These are phyloP conservation scores for Agrochola lota DNA, from an alignment of 2,888 invertebrate genomes.

Conservation along the genomic window DNA sequence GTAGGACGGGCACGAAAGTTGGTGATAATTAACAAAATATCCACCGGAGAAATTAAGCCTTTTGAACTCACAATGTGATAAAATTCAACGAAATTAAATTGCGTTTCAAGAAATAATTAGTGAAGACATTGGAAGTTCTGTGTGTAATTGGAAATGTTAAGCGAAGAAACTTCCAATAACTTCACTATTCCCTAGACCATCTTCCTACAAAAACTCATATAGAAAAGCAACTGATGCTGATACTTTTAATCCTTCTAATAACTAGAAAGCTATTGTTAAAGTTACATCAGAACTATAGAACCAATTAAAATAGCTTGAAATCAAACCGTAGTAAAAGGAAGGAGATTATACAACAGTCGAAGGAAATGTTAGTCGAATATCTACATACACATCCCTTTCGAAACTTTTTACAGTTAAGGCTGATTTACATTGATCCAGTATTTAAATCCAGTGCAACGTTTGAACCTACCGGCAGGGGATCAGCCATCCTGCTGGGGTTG, in stretches of 20 bases:
- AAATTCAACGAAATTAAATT: no score
- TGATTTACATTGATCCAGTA: neutral
- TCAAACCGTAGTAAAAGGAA: constrained; percentile 41
- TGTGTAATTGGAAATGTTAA: constrained; percentile 9
- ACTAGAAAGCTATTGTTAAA: constrained; percentile 37
- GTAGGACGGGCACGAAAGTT: constrained; percentile 10
- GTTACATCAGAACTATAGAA: constrained; percentile 38
- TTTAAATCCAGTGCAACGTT: neutral
- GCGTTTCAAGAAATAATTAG: no score
- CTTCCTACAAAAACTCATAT: neutral
- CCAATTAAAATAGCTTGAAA: constrained; percentile 52
- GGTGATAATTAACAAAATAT: constrained; percentile 2
- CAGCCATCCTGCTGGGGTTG: no score
- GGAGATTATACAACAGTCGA: constrained; percentile 44
- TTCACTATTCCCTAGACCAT: neutral
- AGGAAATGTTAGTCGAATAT: constrained; percentile 42
- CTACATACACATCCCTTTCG: constrained; percentile 33
- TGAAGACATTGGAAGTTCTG: neutral
- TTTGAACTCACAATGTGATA: neutral
- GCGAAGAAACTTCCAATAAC: neutral
- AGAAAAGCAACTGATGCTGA: neutral
- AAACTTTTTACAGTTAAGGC: constrained; percentile 14
- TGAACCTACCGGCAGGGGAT: no score
- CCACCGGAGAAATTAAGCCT: neutral
- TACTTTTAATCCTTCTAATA: neutral